Evolutionary conservation across 2,888 invertebrate genomes (phyloP).

Genomic region (Saturnia pavonia): DNA sequence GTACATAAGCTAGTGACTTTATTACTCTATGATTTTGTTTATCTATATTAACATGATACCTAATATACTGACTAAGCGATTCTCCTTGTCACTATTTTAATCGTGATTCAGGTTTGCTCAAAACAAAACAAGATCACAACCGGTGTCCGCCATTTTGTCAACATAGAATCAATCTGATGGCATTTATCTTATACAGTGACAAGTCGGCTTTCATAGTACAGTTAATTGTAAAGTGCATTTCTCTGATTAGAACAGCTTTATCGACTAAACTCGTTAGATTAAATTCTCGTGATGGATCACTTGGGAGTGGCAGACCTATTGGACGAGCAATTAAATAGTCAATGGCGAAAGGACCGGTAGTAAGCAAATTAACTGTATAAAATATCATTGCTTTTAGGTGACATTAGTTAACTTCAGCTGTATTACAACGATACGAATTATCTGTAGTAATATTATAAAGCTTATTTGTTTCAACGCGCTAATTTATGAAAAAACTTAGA

Average conservation of each 20-base stretch:
- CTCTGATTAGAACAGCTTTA: slow-evolving; percentile 20
- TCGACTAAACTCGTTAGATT: slow-evolving; percentile 15
- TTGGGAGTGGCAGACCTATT: slow-evolving; percentile 3
- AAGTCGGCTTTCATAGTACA: slow-evolving; percentile 16
- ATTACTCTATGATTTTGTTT: too few relatives aligned
- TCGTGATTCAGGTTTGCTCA: neutral
- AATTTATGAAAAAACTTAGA: too few relatives aligned
- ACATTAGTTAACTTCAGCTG: too few relatives aligned
- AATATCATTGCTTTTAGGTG: neutral
- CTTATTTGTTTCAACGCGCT: too few relatives aligned
- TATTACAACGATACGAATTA: too few relatives aligned
- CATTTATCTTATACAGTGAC: slow-evolving; percentile 5
- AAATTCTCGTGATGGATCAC: slow-evolving; percentile 9
- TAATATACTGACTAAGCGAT: neutral
- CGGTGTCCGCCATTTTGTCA: slow-evolving; percentile 7
- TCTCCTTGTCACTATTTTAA: neutral
- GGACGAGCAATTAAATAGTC: neutral
- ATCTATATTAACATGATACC: too few relatives aligned
- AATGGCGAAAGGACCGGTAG: neutral
- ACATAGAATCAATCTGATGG: neutral
- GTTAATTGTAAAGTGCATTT: slow-evolving; percentile 22
- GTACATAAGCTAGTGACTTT: too few relatives aligned
- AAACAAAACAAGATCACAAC: neutral
- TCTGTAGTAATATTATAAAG: too few relatives aligned
- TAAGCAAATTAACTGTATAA: neutral